phyloP scores from a whole-genome alignment of 1,140 invertebrate genomes.

The Eubasilissa regina region DNA sequence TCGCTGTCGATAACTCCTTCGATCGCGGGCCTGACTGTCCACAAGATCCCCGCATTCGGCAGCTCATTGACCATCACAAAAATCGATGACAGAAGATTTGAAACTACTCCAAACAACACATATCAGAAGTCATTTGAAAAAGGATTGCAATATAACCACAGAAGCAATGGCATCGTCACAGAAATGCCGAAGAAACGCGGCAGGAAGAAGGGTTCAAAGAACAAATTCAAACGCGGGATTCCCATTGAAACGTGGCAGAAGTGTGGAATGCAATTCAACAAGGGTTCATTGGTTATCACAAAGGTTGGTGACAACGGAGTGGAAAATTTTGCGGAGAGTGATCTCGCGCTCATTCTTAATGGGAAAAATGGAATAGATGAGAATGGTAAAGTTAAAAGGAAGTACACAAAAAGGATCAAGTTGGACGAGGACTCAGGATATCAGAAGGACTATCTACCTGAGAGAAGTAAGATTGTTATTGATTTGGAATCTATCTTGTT shows the following conservation, averaged over 20 bases:
- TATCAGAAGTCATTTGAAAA: slow-evolving; percentile 8
- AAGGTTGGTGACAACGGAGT: slow-evolving; percentile 16
- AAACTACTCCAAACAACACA: background rate
- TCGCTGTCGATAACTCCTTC: background rate
- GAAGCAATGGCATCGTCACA: slow-evolving; percentile 8
- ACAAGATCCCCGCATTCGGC: slow-evolving; percentile 45
- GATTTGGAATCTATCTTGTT: too few species aligned
- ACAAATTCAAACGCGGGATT: slow-evolving; percentile 47
- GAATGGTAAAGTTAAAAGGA: slow-evolving; percentile 34
- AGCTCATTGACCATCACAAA: slow-evolving; percentile 38
- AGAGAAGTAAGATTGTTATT: too few species aligned
- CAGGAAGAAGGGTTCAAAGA: slow-evolving; percentile 46
- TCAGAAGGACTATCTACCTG: too few species aligned
- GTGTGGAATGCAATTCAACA: slow-evolving; percentile 32
- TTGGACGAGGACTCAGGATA: background rate
- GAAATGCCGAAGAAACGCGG: slow-evolving; percentile 42
- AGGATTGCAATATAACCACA: background rate
- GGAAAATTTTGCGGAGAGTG: slow-evolving; percentile 7
- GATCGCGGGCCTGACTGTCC: slow-evolving; percentile 19
- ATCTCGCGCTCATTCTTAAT: slow-evolving; percentile 5
- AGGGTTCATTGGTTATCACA: slow-evolving; percentile 28
- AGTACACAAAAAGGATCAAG: slow-evolving; percentile 48
- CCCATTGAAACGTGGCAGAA: slow-evolving; percentile 39
- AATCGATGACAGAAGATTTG: slow-evolving; percentile 22
- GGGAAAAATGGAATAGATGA: background rate